Evolutionary conservation across 1,140 invertebrate genomes (phyloP).

Genomic region (Babylonia areolata): DNA sequence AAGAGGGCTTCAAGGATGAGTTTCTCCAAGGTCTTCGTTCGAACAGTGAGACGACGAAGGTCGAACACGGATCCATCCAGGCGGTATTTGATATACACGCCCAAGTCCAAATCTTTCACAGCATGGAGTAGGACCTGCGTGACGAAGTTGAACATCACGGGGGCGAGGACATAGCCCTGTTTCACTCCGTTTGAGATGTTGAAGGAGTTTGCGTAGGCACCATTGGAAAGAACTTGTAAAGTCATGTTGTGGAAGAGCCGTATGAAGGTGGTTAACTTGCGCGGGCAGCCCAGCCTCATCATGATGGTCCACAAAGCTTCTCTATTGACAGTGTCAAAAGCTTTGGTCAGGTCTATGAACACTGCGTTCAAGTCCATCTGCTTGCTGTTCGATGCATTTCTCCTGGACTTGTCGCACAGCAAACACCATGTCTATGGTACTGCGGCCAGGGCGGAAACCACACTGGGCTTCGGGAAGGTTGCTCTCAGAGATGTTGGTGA

Average conservation of each 20-base stretch:
- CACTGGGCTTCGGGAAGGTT: background rate
- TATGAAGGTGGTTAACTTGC: conserved; percentile 27
- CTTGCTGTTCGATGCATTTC: conserved; percentile 35
- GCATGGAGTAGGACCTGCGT: conserved; percentile 36
- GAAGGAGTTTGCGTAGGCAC: conserved; percentile 23
- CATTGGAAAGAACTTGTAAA: conserved; percentile 9
- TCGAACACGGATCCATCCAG: no score
- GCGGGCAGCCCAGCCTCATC: conserved; percentile 19
- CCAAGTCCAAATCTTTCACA: no score
- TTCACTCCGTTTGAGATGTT: conserved; percentile 41
- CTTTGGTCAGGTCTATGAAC: background rate
- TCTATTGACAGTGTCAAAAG: conserved; percentile 22
- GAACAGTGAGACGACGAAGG: background rate
- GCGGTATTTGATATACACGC: no score
- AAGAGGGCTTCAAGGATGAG: conserved; percentile 33
- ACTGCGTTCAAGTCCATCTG: conserved; percentile 18
- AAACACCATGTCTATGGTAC: conserved; percentile 9
- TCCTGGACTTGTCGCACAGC: conserved; percentile 17
- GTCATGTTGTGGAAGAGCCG: conserved; percentile 32
- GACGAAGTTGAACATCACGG: conserved; percentile 44
- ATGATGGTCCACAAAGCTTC: background rate
- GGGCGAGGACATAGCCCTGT: conserved; percentile 45
- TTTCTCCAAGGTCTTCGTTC: conserved; percentile 22
- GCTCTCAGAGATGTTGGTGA: background rate
- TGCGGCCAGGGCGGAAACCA: background rate